phyloP scores from a whole-genome alignment of 2,113 vertebrate genomes.

The Antennarius striatus region DNA sequence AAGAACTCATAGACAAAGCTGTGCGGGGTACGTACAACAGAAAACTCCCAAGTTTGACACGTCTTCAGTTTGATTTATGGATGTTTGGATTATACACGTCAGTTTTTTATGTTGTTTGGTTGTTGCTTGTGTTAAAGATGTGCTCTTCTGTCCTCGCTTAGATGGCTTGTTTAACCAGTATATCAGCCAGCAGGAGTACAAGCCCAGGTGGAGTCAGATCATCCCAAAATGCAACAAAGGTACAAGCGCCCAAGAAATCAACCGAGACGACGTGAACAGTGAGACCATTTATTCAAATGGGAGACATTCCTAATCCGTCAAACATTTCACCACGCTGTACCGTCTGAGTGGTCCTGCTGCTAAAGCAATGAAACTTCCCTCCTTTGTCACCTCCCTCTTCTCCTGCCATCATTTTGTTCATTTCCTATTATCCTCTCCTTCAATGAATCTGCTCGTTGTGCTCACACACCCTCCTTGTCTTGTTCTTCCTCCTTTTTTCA shows the following conservation, averaged over 20 bases:
- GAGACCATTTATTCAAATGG: conserved; percentile 51
- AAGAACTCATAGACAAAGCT: conserved; percentile 98
- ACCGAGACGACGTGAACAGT: conserved; percentile 71
- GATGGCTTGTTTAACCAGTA: conserved; percentile 99
- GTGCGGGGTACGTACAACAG: conserved; percentile 84
- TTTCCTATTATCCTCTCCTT: background rate
- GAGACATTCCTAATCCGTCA: background rate
- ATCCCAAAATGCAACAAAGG: conserved; percentile 98
- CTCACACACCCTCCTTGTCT: conserved; percentile 12
- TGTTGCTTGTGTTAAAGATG: no score
- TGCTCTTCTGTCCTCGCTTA: conserved; percentile 40
- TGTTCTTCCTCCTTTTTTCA: conserved; percentile 55
- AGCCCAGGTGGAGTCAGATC: conserved; percentile 98
- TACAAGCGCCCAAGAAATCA: conserved; percentile 75
- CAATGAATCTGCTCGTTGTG: background rate
- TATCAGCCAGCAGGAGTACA: conserved; percentile 99
- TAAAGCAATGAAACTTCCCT: conserved; percentile 31
- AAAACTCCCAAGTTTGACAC: no score
- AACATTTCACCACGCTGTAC: conserved; percentile 6
- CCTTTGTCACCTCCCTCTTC: conserved; percentile 8
- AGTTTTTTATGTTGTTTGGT: no score
- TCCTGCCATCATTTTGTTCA: background rate
- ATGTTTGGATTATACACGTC: no score
- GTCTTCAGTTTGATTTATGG: no score
- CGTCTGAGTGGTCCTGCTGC: conserved; percentile 4